These are phyloP conservation scores for Harpagoxenus sublaevis DNA, from an alignment of 2,888 invertebrate genomes.

Conservation along the genomic window DNA sequence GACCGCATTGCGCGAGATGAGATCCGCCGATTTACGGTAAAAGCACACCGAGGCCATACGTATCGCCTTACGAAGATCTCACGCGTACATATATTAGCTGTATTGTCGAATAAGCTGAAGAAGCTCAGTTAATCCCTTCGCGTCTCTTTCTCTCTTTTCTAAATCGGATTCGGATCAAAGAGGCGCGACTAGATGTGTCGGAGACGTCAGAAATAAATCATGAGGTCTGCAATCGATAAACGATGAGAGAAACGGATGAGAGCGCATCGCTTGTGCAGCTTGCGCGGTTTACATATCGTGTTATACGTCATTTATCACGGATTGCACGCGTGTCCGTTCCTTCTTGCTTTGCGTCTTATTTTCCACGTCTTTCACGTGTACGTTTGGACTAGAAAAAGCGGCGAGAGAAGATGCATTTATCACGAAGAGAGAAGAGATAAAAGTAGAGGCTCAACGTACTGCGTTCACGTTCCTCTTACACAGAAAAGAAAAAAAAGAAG, in stretches of 20 bases:
- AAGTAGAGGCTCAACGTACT: not conserved
- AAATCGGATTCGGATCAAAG: not conserved
- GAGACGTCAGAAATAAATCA: not conserved
- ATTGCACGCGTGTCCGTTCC: not conserved
- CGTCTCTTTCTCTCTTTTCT: not conserved
- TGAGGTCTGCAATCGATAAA: constrained; percentile 3
- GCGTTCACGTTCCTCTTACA: not conserved
- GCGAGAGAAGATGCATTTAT: not conserved
- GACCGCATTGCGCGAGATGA: constrained; percentile 1
- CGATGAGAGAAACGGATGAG: not conserved
- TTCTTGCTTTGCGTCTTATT: not conserved
- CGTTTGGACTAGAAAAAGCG: not conserved
- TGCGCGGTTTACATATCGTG: not conserved
- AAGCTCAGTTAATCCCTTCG: not conserved
- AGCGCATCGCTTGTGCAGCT: not conserved
- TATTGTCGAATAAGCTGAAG: not conserved
- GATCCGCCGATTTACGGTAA: not conserved
- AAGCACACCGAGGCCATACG: not conserved
- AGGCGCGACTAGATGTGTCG: not conserved
- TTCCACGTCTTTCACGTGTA: not conserved
- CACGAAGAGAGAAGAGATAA: constrained; percentile 1
- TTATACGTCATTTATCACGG: not conserved
- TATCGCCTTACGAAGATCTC: not conserved
- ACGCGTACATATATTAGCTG: not conserved
- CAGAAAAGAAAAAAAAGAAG: too few relatives aligned